Evolutionary conservation across 2,113 vertebrate genomes (phyloP).

Genomic region (Mus pahari): DNA sequence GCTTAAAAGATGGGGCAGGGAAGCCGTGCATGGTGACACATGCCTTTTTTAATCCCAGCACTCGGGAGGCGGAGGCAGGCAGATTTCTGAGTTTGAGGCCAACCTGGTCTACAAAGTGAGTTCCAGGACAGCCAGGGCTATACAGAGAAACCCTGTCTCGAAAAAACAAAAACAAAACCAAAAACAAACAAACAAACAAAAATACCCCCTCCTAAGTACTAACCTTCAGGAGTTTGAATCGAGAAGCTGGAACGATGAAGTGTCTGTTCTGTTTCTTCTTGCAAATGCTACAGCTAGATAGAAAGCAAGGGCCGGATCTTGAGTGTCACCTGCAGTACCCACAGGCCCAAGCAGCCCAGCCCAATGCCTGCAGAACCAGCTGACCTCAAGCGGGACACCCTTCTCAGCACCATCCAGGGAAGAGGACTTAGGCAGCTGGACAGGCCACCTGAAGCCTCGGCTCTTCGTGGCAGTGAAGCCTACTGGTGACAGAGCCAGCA

Average conservation of each 20-base stretch:
- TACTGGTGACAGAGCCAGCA: background rate
- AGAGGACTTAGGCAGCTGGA: background rate
- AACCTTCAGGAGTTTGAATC: conserved; percentile 93
- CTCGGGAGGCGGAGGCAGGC: too few species aligned
- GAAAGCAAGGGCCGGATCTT: conserved; percentile 62
- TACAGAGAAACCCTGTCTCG: too few species aligned
- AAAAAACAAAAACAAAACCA: too few species aligned
- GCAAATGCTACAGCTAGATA: conserved; percentile 96
- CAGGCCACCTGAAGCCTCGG: background rate
- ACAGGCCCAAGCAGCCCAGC: background rate
- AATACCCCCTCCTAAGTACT: conserved; percentile 39
- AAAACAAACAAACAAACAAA: too few species aligned
- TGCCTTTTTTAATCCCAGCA: too few species aligned
- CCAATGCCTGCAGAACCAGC: background rate
- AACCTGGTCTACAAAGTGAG: too few species aligned
- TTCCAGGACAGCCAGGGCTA: too few species aligned
- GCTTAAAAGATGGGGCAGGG: background rate
- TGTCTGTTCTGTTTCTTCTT: conserved; percentile 97
- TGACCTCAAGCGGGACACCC: background rate
- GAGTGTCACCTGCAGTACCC: background rate
- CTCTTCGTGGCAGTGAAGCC: background rate
- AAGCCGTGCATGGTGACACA: too few species aligned
- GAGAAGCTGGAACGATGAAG: conserved; percentile 94
- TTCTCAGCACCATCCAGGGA: background rate
- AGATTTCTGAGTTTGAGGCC: too few species aligned